phyloP scores from a whole-genome alignment of 1,140 invertebrate species.

The Oncopodura yosiiana region DNA sequence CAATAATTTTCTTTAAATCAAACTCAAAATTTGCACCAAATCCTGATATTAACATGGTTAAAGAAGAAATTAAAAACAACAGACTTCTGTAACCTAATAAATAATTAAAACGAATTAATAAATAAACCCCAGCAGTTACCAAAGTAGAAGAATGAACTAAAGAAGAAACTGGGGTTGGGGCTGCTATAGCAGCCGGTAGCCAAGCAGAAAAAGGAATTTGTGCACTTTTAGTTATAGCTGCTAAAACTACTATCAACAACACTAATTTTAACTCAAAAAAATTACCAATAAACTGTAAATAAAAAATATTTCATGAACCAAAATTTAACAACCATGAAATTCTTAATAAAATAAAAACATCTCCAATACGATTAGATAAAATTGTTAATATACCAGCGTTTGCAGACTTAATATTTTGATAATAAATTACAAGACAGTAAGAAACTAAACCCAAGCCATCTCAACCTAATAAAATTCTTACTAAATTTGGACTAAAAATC shows the following conservation, averaged over 20 bases:
- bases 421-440: conserved; percentile 57
- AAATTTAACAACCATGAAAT: conserved; percentile 49
- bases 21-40: conserved; percentile 50
- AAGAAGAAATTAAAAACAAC: conserved; percentile 43
- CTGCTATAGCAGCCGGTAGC: conserved; percentile 57
- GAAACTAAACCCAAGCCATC: conserved; percentile 56
- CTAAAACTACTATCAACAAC: conserved; percentile 44
- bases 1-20: conserved; percentile 62
- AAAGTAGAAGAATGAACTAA: conserved; percentile 65
- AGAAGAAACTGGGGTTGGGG: conserved; percentile 57
- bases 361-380: conserved; percentile 52
- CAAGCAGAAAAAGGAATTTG: conserved; percentile 62
- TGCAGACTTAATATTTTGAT: conserved; percentile 50
- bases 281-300: conserved; percentile 38
- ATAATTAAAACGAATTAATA: conserved; percentile 52
- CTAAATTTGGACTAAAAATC: conserved; percentile 55
- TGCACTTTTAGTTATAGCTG: conserved; percentile 58
- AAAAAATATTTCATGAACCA: conserved; percentile 46
- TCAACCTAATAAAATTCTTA: conserved; percentile 57
- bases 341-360: conserved; percentile 48
- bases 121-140: conserved; percentile 59
- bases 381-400: conserved; percentile 53
- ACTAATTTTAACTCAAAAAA: conserved; percentile 41
- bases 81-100: conserved; percentile 39
- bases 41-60: conserved; percentile 52